Percentiles rank a stretch among this genome's conserved stretches.
These are phyloP conservation scores for Caradrina clavipalpis DNA, from an alignment of 2,888 invertebrate genomes.

Conservation along the genomic window DNA sequence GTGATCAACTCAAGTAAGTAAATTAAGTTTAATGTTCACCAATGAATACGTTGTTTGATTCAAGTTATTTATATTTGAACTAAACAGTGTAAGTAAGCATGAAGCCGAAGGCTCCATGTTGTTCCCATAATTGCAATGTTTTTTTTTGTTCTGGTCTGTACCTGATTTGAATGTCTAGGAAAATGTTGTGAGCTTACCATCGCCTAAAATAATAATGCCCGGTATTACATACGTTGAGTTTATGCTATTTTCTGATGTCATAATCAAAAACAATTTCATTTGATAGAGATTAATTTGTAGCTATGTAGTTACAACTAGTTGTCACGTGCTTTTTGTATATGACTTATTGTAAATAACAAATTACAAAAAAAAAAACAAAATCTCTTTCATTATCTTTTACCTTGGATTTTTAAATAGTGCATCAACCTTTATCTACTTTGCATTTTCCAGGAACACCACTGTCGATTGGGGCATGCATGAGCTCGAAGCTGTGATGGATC, in stretches of 20 bases:
- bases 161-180: no score
- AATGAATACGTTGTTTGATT: not conserved
- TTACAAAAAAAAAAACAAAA: no score
- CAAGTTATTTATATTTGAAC: no score
- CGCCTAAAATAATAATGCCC: not conserved
- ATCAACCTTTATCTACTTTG: not conserved
- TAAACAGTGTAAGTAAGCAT: no score
- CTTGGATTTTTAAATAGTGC: not conserved
- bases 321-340: not conserved
- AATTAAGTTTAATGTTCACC: not conserved
- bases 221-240: not conserved
- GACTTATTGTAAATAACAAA: no score
- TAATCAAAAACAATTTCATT: not conserved
- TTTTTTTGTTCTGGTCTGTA: no score
- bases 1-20: constrained; percentile 92
- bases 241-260: not conserved
- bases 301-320: not conserved
- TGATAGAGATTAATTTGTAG: not conserved
- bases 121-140: no score
- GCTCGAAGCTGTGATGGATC: constrained; percentile 94
- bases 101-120: no score
- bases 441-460: constrained; percentile 79
- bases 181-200: no score
- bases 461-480: constrained; percentile 95
- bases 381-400: no score